Conservation (phyloP, 1,140 invertebrate species). For the Solenopsis invicta region DNA sequence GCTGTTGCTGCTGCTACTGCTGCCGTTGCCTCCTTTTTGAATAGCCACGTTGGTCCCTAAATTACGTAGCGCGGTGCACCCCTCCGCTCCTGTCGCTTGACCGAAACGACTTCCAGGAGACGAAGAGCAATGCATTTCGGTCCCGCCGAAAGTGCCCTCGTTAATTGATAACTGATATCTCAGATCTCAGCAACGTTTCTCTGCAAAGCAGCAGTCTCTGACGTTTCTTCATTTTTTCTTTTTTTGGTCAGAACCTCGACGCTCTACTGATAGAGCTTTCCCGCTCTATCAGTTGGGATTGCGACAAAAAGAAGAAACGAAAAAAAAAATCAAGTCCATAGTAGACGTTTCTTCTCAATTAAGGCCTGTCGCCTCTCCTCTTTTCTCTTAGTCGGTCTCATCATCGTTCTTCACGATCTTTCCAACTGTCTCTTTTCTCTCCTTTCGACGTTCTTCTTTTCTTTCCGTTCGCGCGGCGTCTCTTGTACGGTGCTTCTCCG, state of each 20-base stretch:
- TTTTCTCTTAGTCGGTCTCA: neutral
- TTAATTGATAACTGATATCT: constrained; percentile 86
- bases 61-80: constrained; percentile 76
- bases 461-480: constrained; percentile 41
- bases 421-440: constrained; percentile 62
- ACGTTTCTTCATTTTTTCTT: no score
- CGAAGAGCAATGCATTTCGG: constrained; percentile 77
- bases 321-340: constrained; percentile 11
- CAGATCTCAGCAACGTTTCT: constrained; percentile 76
- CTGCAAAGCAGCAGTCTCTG: constrained; percentile 1
- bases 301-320: constrained; percentile 9
- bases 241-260: no score
- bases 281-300: neutral
- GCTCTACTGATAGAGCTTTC: no score
- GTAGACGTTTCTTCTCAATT: neutral
- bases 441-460: constrained; percentile 19
- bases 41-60: constrained; percentile 82
- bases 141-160: constrained; percentile 79
- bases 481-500: constrained; percentile 25
- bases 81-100: constrained; percentile 57
- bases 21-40: constrained; percentile 45
- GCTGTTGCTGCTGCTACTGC: constrained; percentile 15
- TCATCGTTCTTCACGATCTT: constrained; percentile 29
- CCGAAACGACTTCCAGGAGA: constrained; percentile 56
- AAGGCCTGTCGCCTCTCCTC: neutral